phyloP scores from a whole-genome alignment of 2,113 vertebrate species.

The Dicaeum eximium region DNA sequence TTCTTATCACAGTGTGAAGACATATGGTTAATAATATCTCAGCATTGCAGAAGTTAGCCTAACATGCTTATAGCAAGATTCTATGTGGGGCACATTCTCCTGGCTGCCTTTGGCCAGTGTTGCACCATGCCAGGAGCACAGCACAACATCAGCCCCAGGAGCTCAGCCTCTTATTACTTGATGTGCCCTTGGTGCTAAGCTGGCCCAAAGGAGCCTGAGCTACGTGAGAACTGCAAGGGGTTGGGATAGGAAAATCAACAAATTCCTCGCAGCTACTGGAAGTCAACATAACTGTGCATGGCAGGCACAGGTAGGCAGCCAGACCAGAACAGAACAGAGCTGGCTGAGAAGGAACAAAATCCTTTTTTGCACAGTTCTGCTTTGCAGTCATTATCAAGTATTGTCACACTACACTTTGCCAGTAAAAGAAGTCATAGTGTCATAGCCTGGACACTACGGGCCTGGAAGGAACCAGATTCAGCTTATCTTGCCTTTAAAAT shows the following conservation, averaged over 20 bases:
- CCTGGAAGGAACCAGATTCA: neutral
- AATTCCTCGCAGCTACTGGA: neutral
- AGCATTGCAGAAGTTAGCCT: neutral
- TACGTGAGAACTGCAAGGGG: neutral
- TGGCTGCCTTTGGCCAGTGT: neutral
- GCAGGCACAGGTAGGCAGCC: neutral
- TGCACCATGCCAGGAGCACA: neutral
- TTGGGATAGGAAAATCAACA: neutral
- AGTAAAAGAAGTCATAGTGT: neutral
- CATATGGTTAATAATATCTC: neutral
- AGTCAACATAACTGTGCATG: neutral
- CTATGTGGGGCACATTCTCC: neutral
- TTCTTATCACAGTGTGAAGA: neutral
- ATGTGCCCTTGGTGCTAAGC: neutral
- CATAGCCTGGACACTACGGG: neutral
- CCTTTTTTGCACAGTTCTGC: neutral
- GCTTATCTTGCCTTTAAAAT: neutral
- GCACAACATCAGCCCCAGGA: neutral
- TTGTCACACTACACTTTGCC: neutral
- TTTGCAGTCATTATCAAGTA: neutral
- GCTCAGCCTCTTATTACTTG: neutral
- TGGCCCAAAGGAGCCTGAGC: neutral
- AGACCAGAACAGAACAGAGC: neutral
- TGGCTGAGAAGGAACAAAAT: neutral
- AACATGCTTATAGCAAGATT: neutral